Conservation (phyloP, 2,888 invertebrate genomes). For the Chymomyza caudatula region DNA sequence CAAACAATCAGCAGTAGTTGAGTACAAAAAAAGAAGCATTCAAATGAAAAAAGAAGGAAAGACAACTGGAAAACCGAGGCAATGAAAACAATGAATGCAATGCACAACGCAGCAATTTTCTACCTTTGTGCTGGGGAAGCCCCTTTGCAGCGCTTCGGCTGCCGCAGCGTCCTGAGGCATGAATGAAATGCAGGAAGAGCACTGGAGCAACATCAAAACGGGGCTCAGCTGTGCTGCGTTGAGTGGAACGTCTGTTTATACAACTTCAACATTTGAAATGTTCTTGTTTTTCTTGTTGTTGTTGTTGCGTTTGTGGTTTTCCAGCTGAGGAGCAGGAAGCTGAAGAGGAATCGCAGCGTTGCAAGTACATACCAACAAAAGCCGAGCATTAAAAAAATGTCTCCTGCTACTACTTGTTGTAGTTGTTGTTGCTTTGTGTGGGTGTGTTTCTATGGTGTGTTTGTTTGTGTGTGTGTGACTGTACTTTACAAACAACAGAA, state of each 20-base stretch:
- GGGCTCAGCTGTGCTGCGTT: constrained; percentile 54
- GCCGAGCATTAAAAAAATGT: constrained; percentile 51
- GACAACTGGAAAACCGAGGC: constrained; percentile 33
- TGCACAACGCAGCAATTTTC: constrained; percentile 64
- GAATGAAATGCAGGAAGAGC: constrained; percentile 44
- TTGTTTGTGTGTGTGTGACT: constrained; percentile 3
- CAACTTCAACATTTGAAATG: constrained; percentile 23
- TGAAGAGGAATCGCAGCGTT: constrained; percentile 6
- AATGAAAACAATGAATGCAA: constrained; percentile 58
- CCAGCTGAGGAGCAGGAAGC: background rate
- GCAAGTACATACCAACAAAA: constrained; percentile 42
- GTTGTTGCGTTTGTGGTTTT: constrained; percentile 48
- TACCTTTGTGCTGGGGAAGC: constrained; percentile 59
- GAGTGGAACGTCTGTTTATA: constrained; percentile 70
- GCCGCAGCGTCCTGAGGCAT: constrained; percentile 2
- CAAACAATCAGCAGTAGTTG: too few relatives aligned
- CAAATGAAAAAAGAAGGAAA: constrained; percentile 10
- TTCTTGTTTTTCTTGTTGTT: constrained; percentile 33
- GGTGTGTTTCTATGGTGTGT: background rate
- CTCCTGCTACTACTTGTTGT: constrained; percentile 39
- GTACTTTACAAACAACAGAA: constrained; percentile 69
- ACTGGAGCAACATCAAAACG: background rate
- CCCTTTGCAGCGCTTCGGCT: constrained; percentile 11
- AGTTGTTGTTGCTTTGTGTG: background rate
- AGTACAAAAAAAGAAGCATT: constrained; percentile 15